Evolutionary conservation across 2,888 invertebrate genomes (phyloP).

Genomic region (Thymelicus lineola): DNA sequence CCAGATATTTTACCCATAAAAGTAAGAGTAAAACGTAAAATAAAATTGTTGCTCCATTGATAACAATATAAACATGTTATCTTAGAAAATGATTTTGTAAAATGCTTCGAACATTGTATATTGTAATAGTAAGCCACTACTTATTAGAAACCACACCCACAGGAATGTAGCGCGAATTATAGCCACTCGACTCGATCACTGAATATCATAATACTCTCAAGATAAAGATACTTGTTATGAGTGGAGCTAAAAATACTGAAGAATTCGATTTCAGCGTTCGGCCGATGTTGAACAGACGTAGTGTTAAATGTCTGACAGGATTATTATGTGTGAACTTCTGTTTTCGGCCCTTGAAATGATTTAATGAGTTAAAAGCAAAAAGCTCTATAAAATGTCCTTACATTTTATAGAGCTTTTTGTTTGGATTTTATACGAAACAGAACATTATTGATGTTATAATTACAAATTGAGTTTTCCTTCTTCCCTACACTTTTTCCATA

Average conservation of each 20-base stretch:
- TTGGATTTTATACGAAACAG: no score
- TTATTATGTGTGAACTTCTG: conserved; percentile 55
- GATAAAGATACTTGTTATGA: conserved; percentile 42
- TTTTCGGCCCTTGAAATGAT: conserved; percentile 10
- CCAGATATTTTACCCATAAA: no score
- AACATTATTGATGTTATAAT: no score
- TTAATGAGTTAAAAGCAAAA: conserved; percentile 6
- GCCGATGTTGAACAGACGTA: conserved; percentile 67
- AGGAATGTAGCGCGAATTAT: conserved; percentile 28
- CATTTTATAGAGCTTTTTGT: background rate
- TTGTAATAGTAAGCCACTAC: conserved; percentile 1
- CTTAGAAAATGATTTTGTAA: background rate
- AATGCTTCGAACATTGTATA: background rate
- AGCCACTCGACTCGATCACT: conserved; percentile 23
- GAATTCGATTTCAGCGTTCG: conserved; percentile 49
- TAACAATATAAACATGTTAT: background rate
- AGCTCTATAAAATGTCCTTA: no score
- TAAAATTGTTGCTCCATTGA: no score
- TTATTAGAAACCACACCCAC: conserved; percentile 21
- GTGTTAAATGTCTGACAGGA: conserved; percentile 62
- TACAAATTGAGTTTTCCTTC: background rate
- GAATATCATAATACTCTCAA: conserved; percentile 39
- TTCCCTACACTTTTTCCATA: background rate
- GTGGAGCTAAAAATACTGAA: conserved; percentile 51
- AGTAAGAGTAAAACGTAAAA: no score